A percentile compares a stretch with the other conserved stretches of the same genome.
These are phyloP conservation scores for Halisarca cf. caerulea DNA, from an alignment of 37 sponge, comb jelly and placozoan genomes.

Conservation along the genomic window DNA sequence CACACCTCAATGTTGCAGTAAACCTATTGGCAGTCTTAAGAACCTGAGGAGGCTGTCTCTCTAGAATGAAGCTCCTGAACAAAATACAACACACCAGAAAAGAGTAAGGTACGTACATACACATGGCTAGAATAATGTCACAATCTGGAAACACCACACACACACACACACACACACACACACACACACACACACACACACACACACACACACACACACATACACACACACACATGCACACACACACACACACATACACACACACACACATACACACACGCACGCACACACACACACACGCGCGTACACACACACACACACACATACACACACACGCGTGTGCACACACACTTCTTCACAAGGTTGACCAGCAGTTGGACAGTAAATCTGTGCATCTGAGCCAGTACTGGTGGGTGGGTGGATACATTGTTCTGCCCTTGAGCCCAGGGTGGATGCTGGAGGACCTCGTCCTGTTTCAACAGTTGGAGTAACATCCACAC, in stretches of 20 bases:
- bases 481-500: constrained; percentile 71
- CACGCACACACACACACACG: background rate
- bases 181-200: background rate
- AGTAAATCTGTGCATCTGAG: background rate
- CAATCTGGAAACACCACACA: background rate
- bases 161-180: too few relatives aligned
- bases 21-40: constrained; percentile 94
- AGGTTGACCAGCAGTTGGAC: background rate
- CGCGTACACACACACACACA: background rate
- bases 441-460: background rate
- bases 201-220: background rate
- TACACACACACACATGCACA: background rate
- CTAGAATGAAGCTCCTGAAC: constrained; percentile 89
- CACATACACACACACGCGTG: background rate
- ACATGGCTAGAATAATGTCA: background rate
- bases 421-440: background rate
- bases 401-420: background rate
- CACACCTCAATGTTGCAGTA: constrained; percentile 79
- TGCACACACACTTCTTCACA: constrained; percentile 12
- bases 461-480: constrained; percentile 49
- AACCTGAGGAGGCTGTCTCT: constrained; percentile 98
- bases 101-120: background rate
- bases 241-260: constrained; percentile 8
- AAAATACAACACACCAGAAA: background rate
- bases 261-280: constrained; percentile 12